phyloP scores from a whole-genome alignment of 1,140 invertebrate species.

The Diorhabda carinulata region DNA sequence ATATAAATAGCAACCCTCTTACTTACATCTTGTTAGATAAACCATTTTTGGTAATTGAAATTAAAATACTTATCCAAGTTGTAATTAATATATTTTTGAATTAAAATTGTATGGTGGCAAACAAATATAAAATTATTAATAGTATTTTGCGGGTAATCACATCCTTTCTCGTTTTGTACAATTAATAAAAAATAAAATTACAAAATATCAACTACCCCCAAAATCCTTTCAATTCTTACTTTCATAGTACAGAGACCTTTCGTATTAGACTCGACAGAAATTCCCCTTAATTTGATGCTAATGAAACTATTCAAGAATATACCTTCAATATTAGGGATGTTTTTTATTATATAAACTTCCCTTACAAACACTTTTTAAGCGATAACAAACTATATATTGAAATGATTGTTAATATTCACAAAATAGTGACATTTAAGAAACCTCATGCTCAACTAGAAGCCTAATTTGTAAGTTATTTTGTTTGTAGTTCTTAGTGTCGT shows the following conservation, averaged over 20 bases:
- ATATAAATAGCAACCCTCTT: too few species aligned
- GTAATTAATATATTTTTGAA: slow-evolving; percentile 13
- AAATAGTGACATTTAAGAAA: too few species aligned
- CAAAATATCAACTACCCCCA: slow-evolving; percentile 2
- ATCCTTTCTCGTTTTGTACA: neutral
- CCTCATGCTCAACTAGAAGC: too few species aligned
- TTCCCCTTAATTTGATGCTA: neutral
- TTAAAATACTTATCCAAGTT: slow-evolving; percentile 2
- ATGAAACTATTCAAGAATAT: too few species aligned
- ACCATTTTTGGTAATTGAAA: neutral
- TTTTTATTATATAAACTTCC: too few species aligned
- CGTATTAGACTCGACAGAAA: neutral
- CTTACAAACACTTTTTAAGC: too few species aligned
- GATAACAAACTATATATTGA: too few species aligned
- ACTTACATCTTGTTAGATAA: too few species aligned
- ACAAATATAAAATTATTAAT: neutral
- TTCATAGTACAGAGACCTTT: neutral
- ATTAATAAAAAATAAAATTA: slow-evolving; percentile 7
- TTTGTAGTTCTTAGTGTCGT: too few species aligned
- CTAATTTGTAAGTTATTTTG: too few species aligned
- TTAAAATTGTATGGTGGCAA: slow-evolving; percentile 6
- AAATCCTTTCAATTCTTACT: neutral
- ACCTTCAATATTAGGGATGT: too few species aligned
- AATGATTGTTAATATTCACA: too few species aligned
- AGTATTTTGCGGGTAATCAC: neutral